Evolutionary conservation across 2,888 invertebrate species (phyloP).

Genomic region (Sinotaia quadrata): DNA sequence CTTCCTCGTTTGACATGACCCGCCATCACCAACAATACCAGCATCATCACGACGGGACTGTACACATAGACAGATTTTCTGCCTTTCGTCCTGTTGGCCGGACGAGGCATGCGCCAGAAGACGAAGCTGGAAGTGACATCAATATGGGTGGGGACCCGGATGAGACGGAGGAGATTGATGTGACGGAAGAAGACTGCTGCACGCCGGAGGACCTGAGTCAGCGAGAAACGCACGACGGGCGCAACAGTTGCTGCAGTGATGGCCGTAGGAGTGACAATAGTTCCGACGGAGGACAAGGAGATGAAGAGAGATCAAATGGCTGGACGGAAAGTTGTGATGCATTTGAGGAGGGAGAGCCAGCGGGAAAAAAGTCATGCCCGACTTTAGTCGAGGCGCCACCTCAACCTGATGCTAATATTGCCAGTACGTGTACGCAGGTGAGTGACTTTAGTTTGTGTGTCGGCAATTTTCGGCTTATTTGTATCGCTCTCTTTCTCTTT

Average conservation of each 20-base stretch:
- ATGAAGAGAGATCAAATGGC: background rate
- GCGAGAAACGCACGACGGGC: constrained; percentile 12
- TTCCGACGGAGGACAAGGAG: background rate
- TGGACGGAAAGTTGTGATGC: background rate
- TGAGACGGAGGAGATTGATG: constrained; percentile 42
- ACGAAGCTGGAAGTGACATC: constrained; percentile 24
- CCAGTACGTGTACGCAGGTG: background rate
- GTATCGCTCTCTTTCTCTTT: constrained; percentile 3
- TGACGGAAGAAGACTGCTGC: constrained; percentile 34
- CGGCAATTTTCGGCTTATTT: background rate
- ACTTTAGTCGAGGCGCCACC: background rate
- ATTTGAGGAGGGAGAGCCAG: background rate
- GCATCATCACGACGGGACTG: background rate
- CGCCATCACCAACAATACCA: background rate
- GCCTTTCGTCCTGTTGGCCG: constrained; percentile 41
- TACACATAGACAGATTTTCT: constrained; percentile 37
- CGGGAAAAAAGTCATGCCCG: background rate
- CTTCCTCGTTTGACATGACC: constrained; percentile 1
- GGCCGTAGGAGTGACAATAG: background rate
- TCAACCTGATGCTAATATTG: too few species aligned
- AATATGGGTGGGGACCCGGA: constrained; percentile 37
- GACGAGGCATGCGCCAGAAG: background rate
- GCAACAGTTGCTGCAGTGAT: background rate
- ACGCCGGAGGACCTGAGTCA: constrained; percentile 23
- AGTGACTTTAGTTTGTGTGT: background rate